Evolutionary conservation across 2,113 vertebrate genomes (phyloP).

Genomic region (Chaetodon trifascialis): DNA sequence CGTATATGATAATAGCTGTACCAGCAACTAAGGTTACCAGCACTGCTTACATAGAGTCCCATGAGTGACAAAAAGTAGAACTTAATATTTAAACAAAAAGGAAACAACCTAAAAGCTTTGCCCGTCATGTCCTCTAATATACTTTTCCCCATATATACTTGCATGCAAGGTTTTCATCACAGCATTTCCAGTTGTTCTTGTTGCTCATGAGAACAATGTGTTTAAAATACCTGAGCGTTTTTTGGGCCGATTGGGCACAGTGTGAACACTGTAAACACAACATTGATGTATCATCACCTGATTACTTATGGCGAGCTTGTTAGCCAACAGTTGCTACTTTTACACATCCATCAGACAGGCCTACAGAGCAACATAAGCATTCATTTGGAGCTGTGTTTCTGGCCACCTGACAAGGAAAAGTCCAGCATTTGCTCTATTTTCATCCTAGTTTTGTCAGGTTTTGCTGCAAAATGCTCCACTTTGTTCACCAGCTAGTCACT

Average conservation of each 20-base stretch:
- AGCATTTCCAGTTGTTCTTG: not conserved
- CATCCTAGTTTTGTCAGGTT: not conserved
- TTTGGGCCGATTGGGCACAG: too few species aligned
- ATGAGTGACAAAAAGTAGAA: not conserved
- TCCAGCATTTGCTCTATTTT: too few species aligned
- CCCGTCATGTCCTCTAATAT: not conserved
- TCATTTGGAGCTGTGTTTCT: not conserved
- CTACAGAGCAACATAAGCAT: not conserved
- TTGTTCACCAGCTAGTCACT: too few species aligned
- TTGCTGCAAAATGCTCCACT: too few species aligned
- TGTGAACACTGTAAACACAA: too few species aligned
- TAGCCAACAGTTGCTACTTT: not conserved
- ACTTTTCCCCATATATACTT: not conserved
- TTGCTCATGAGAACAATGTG: not conserved
- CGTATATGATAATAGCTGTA: not conserved
- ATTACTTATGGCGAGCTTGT: not conserved
- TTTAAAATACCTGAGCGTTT: not conserved
- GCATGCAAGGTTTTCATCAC: not conserved
- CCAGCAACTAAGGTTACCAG: not conserved
- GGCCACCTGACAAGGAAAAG: too few species aligned
- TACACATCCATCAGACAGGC: not conserved
- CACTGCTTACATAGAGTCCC: not conserved
- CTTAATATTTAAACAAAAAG: not conserved
- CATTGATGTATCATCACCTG: not conserved
- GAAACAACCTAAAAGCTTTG: not conserved